phyloP scores from a whole-genome alignment of 2,797 vertebrate species.

The Hafferia zeledoni region DNA sequence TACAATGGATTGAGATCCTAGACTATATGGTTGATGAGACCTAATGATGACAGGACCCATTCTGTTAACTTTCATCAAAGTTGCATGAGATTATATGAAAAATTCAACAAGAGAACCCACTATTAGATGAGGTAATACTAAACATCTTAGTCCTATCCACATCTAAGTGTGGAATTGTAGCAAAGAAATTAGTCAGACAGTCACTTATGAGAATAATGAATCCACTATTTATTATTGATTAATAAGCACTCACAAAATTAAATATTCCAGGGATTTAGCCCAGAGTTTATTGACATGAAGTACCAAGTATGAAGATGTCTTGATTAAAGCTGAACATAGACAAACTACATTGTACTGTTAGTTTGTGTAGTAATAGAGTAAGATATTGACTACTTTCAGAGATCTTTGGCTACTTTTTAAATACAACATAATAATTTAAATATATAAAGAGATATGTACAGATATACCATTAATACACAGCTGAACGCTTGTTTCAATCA shows the following conservation, averaged over 20 bases:
- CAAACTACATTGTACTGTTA: neutral
- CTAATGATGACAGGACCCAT: neutral
- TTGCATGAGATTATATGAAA: neutral
- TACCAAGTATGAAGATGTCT: neutral
- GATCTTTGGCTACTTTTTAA: neutral
- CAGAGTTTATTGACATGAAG: neutral
- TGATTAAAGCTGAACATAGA: neutral
- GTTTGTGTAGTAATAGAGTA: neutral
- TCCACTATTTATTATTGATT: neutral
- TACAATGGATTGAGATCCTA: neutral
- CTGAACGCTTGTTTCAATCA: neutral
- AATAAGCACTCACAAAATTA: neutral
- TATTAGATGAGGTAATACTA: neutral
- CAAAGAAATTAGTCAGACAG: neutral
- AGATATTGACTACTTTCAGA: neutral
- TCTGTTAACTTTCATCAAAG: neutral
- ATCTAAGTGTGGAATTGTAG: neutral
- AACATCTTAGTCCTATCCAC: neutral
- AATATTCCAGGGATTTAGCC: neutral
- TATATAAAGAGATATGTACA: too few relatives aligned
- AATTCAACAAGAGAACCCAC: neutral
- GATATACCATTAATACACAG: neutral
- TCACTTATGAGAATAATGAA: neutral
- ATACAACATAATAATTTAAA: neutral
- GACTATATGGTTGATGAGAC: neutral